Conservation (phyloP, 2,888 invertebrate genomes). For the Leptopilina syphax region DNA sequence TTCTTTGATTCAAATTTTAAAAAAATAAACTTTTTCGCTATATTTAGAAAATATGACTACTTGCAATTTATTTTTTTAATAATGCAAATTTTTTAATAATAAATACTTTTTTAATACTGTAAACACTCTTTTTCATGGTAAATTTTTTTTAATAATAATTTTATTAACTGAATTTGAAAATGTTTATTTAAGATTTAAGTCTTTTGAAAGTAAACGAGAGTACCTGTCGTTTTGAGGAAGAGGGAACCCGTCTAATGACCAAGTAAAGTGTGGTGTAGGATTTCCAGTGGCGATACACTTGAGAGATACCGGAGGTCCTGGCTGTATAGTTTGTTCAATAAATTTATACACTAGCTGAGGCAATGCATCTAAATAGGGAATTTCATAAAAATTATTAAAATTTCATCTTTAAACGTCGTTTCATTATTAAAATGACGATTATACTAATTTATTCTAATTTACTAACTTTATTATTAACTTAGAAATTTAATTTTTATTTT, state of each 20-base stretch:
- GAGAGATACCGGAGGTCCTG: conserved; percentile 93
- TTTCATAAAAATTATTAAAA: not conserved
- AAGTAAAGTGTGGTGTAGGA: conserved; percentile 94
- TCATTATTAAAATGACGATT: not conserved
- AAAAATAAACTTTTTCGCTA: no score
- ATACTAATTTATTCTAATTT: no score
- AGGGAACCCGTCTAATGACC: conserved; percentile 93
- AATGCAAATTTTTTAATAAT: no score
- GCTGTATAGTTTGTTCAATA: conserved; percentile 93
- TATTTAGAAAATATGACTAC: no score
- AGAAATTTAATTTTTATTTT: no score
- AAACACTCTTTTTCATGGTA: no score
- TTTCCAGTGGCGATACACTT: conserved; percentile 97
- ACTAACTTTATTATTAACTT: no score
- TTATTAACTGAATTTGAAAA: not conserved
- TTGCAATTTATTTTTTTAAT: no score
- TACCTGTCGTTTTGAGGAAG: conserved; percentile 86
- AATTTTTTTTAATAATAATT: no score
- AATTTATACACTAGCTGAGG: conserved; percentile 95
- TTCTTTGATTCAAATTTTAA: no score
- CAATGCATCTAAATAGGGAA: conserved; percentile 84
- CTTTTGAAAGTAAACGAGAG: conserved; percentile 29
- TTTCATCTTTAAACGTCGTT: no score
- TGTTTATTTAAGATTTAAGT: not conserved
- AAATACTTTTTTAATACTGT: no score